Evolutionary conservation across 2,797 vertebrate species (phyloP).

Genomic region (Onychomys torridus): DNA sequence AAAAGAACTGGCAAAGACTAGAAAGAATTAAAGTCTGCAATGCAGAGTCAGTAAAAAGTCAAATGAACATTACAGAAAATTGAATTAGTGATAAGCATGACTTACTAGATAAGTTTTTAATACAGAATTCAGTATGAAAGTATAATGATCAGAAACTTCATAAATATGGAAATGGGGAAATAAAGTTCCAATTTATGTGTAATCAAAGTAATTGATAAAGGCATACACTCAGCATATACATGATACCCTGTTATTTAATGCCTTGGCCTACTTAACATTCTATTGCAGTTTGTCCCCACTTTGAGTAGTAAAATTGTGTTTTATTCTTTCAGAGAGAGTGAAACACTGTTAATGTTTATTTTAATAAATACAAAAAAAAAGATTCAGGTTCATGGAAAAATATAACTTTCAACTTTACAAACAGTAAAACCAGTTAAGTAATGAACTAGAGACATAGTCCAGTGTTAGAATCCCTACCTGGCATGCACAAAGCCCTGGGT

Average conservation of each 20-base stretch:
- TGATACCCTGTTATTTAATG: background rate
- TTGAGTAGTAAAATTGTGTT: background rate
- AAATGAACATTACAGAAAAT: conserved; percentile 26
- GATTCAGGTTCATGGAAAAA: background rate
- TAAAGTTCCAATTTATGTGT: background rate
- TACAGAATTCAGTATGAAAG: background rate
- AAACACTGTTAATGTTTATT: background rate
- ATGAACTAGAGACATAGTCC: background rate
- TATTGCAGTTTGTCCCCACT: background rate
- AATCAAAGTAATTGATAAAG: background rate
- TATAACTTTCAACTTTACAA: conserved; percentile 9
- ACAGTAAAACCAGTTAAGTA: background rate
- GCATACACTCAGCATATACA: background rate
- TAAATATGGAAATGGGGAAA: background rate
- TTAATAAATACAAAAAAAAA: background rate
- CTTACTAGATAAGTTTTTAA: conserved; percentile 5
- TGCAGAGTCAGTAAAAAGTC: conserved; percentile 26
- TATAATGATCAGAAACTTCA: background rate
- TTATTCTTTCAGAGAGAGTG: background rate
- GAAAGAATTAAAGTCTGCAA: conserved; percentile 34
- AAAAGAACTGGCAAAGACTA: background rate
- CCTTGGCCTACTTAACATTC: background rate
- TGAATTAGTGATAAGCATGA: conserved; percentile 28
- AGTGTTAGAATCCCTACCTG: background rate
- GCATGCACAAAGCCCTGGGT: background rate